Base-by-base conservation (phyloP, 1,140 invertebrate genomes). In the Drosophila quadrilineata region DNA sequence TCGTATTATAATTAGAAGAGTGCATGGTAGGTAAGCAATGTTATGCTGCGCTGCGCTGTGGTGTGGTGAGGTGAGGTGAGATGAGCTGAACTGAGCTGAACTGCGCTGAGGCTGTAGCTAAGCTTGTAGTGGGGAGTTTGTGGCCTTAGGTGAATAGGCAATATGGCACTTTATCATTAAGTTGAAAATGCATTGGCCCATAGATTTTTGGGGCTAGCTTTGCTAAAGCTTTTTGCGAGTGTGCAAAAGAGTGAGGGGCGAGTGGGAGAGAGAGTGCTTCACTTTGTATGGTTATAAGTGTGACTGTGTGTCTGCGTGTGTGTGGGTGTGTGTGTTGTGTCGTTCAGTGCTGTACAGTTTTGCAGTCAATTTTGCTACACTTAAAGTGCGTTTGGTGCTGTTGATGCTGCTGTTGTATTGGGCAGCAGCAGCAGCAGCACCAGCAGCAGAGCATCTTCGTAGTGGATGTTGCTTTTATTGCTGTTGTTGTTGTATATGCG, bases 341-440 rank as follows among this genome's bases (percentile, higher is more conserved):
- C 41, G 56, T 26, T 40, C 16, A 69, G 70, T 71, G 68, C 66
- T 75, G 75, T 80, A 75, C 75, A 80, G 75, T 79, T 79, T 79
- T 79, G 75, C 75, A 79, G 75, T 80, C 66, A 66, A 79, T 75
- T 79, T 75, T 79, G 75, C 75, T 80, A 80, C 75, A 79, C 75
- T 79, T 79, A 71, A 75, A 80, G 75, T 79, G 75, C 75, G 75
- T 67, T 77, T 77, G 73, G 71, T 75, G 71, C 72, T 73, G 67
- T 10, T 40, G 46, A 60, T 41, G 8, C 24, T 26, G 24, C 24
- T 26, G 6, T 4, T 4, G 6, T n/a, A 31, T 4, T 2, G 24
- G 24, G 26, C 28, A 21, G 29, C 10, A 6, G 21, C 10, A 52
- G 31, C n/a, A 45, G 29, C 28, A 21, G 46, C 10, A 6, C 12